phyloP scores from a whole-genome alignment of 2,797 vertebrate genomes.

The Parambassis ranga region DNA sequence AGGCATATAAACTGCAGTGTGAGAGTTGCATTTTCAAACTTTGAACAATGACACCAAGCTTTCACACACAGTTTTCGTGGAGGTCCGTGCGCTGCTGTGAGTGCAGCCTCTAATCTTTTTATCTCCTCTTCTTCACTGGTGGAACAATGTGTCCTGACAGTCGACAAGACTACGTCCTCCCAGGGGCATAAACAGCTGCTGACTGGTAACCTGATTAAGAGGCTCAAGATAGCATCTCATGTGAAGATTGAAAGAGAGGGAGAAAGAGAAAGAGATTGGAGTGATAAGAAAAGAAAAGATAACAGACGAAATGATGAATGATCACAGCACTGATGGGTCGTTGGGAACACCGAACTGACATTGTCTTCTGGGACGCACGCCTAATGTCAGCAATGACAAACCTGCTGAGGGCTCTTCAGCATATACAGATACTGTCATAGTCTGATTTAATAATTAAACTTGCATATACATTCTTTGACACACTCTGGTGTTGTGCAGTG shows the following conservation, averaged over 20 bases:
- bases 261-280: slow-evolving; percentile 18
- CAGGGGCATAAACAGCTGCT: slow-evolving; percentile 59
- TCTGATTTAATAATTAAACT: too few relatives aligned
- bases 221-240: slow-evolving; percentile 65
- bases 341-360: neutral
- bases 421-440: too few relatives aligned
- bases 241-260: slow-evolving; percentile 35
- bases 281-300: slow-evolving; percentile 29
- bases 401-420: neutral
- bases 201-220: slow-evolving; percentile 73
- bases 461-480: too few relatives aligned
- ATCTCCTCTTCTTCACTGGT: slow-evolving; percentile 51
- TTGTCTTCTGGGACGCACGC: neutral
- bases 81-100: slow-evolving; percentile 11
- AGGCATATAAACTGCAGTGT: neutral
- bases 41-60: too few relatives aligned
- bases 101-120: slow-evolving; percentile 56
- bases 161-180: slow-evolving; percentile 54
- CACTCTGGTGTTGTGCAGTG: neutral
- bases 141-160: slow-evolving; percentile 73
- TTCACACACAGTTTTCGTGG: slow-evolving; percentile 23
- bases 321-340: neutral
- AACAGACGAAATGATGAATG: slow-evolving; percentile 40
- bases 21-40: neutral
- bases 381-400: neutral